phyloP scores from a whole-genome alignment of 1,140 invertebrate genomes.

The Drosophila pseudoobscura region DNA sequence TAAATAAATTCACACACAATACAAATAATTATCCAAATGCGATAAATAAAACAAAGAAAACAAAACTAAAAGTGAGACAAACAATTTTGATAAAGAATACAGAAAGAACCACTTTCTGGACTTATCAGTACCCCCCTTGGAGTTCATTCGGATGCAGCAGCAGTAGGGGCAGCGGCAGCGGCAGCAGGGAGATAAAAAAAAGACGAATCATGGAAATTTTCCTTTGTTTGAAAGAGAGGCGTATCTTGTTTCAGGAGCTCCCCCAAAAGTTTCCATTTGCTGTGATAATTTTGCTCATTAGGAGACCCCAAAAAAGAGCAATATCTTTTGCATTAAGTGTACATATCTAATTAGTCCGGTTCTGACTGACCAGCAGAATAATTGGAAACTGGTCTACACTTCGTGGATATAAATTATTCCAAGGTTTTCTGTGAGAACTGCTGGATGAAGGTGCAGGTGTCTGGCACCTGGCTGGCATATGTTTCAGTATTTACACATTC shows the following conservation, averaged over 20 bases:
- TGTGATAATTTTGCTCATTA: conserved; percentile 39
- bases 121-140: neutral
- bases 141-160: conserved; percentile 34
- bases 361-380: conserved; percentile 18
- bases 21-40: conserved; percentile 5
- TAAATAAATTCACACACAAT: neutral
- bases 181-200: conserved; percentile 4
- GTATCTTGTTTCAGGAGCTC: conserved; percentile 31
- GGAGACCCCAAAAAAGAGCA: conserved; percentile 1
- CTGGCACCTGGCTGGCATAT: conserved; percentile 14
- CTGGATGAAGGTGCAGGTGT: conserved; percentile 2
- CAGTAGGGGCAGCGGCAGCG: conserved; percentile 3
- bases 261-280: conserved; percentile 25
- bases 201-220: conserved; percentile 40
- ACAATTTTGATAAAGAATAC: neutral
- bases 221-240: conserved; percentile 12
- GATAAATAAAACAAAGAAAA: conserved; percentile 4
- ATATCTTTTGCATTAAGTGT: conserved; percentile 28
- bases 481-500: conserved; percentile 1
- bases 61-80: conserved; percentile 37
- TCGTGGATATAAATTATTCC: neutral
- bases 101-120: neutral
- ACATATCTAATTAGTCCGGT: conserved; percentile 41
- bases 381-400: conserved; percentile 40
- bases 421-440: conserved; percentile 19